Conservation (phyloP, 2,113 vertebrate species). For the Xenus cinereus region DNA sequence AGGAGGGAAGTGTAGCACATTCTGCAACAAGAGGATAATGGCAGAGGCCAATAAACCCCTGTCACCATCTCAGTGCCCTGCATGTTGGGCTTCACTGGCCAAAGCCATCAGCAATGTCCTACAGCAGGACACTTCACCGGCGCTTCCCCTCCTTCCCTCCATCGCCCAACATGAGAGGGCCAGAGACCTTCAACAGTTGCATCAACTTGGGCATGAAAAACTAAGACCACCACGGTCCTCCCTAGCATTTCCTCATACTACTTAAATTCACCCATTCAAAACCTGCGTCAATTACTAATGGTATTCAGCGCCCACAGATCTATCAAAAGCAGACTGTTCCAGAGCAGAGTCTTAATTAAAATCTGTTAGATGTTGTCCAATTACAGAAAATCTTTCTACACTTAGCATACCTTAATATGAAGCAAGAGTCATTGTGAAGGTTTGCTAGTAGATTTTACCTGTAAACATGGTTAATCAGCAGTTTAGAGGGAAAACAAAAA, state of each 20-base stretch:
- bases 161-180: not conserved
- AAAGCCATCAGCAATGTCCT: not conserved
- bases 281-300: not conserved
- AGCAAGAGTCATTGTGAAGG: not conserved
- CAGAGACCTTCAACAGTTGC: not conserved
- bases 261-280: not conserved
- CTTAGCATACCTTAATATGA: constrained; percentile 31
- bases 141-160: not conserved
- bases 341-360: constrained; percentile 66
- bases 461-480: not conserved
- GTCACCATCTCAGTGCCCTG: too few species aligned
- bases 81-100: not conserved
- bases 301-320: constrained; percentile 37
- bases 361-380: constrained; percentile 58
- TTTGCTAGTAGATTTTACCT: not conserved
- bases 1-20: not conserved
- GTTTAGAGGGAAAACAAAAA: not conserved
- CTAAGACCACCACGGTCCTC: not conserved
- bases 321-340: constrained; percentile 52
- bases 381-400: constrained; percentile 63
- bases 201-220: not conserved
- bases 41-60: not conserved
- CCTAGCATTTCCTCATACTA: not conserved
- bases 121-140: accelerated
- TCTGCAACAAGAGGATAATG: not conserved